Conservation (phyloP, 1,140 invertebrate genomes). For the Saccostrea cuccullata region DNA sequence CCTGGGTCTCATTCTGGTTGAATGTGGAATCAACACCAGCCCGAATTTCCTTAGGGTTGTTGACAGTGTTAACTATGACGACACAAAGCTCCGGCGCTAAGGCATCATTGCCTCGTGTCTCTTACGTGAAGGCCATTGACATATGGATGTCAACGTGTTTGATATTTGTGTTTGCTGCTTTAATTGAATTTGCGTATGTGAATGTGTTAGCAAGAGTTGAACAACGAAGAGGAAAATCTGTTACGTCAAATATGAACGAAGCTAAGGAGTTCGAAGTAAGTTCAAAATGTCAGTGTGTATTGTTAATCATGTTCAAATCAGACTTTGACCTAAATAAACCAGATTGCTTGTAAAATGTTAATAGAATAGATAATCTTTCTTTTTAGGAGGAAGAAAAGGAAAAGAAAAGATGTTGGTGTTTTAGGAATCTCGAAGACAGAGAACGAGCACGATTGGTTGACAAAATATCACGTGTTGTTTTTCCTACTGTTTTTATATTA, state of each 20-base stretch:
- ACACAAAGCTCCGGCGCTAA: conserved; percentile 73
- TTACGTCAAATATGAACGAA: not conserved
- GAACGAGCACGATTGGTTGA: conserved; percentile 56
- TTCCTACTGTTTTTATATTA: conserved; percentile 90
- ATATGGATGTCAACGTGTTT: conserved; percentile 72
- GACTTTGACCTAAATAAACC: too few species aligned
- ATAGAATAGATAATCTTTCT: not conserved
- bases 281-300: too few species aligned
- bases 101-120: conserved; percentile 75
- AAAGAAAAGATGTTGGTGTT: not conserved
- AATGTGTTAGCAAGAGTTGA: conserved; percentile 69
- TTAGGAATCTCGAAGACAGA: conserved; percentile 22
- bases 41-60: conserved; percentile 79
- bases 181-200: conserved; percentile 76
- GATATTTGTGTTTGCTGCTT: conserved; percentile 71
- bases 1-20: conserved; percentile 97
- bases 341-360: not conserved
- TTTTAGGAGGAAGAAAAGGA: not conserved
- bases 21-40: conserved; percentile 82
- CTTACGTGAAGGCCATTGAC: conserved; percentile 80
- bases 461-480: conserved; percentile 83
- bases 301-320: too few species aligned
- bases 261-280: conserved; percentile 10
- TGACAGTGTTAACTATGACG: conserved; percentile 78
- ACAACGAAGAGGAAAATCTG: conserved; percentile 34